These are phyloP conservation scores for Marasmarcha lunaedactyla DNA, from an alignment of 2,888 invertebrate genomes.

Conservation along the genomic window DNA sequence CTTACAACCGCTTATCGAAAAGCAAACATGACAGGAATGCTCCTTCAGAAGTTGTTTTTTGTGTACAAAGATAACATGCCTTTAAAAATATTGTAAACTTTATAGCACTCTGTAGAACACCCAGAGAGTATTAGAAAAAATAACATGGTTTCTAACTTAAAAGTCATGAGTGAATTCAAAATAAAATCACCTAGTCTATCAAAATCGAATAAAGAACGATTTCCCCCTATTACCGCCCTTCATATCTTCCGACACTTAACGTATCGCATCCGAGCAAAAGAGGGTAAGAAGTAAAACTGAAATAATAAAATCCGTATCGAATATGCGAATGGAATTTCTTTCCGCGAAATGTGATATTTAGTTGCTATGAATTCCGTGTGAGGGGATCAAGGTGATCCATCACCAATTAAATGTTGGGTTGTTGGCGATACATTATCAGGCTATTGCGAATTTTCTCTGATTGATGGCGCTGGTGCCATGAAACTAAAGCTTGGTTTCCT, in stretches of 20 bases:
- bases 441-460: slow-evolving; percentile 49
- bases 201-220: slow-evolving; percentile 69
- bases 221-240: slow-evolving; percentile 66
- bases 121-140: background rate
- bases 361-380: slow-evolving; percentile 39
- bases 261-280: slow-evolving; percentile 63
- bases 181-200: slow-evolving; percentile 56
- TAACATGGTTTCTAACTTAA: background rate
- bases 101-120: background rate
- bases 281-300: slow-evolving; percentile 60
- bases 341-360: slow-evolving; percentile 35
- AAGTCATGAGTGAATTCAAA: slow-evolving; percentile 33
- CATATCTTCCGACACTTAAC: slow-evolving; percentile 66
- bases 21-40: slow-evolving; percentile 41
- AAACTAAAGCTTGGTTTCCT: slow-evolving; percentile 27
- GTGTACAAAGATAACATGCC: slow-evolving; percentile 37
- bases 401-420: slow-evolving; percentile 62
- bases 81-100: slow-evolving; percentile 35
- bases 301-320: slow-evolving; percentile 65
- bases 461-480: slow-evolving; percentile 50
- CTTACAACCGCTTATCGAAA: slow-evolving; percentile 31
- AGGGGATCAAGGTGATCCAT: slow-evolving; percentile 44
- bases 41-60: slow-evolving; percentile 48
- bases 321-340: slow-evolving; percentile 54
- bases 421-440: slow-evolving; percentile 60